Conservation (phyloP, 2,888 invertebrate genomes). For the Athalia circularis region DNA sequence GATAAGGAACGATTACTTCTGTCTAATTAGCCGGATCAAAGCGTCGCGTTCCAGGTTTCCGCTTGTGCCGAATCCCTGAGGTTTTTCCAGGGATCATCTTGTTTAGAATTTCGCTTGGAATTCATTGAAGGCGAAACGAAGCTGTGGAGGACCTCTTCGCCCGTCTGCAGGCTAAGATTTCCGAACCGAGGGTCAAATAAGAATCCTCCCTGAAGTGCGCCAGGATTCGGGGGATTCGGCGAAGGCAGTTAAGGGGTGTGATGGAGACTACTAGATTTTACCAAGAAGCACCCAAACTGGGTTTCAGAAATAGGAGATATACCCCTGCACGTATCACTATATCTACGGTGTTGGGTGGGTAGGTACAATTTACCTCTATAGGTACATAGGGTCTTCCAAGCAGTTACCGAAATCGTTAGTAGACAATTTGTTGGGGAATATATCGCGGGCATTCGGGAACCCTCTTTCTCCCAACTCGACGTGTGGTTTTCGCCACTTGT, state of each 20-base stretch:
- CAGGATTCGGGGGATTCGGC: conserved; percentile 12
- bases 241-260: conserved; percentile 24
- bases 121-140: conserved; percentile 25
- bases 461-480: too few relatives aligned
- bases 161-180: too few relatives aligned
- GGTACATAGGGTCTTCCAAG: too few relatives aligned
- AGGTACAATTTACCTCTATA: not conserved
- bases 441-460: too few relatives aligned
- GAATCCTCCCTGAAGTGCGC: not conserved
- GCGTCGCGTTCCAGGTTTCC: too few relatives aligned
- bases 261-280: not conserved
- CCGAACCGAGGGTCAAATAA: conserved; percentile 32
- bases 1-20: too few relatives aligned
- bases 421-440: too few relatives aligned
- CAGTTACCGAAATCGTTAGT: too few relatives aligned
- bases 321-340: not conserved
- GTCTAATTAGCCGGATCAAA: too few relatives aligned
- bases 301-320: not conserved
- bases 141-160: not conserved
- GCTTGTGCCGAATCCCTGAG: too few relatives aligned
- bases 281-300: conserved; percentile 25
- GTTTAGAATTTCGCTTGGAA: conserved; percentile 12
- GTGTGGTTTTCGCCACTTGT: too few relatives aligned
- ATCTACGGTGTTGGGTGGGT: not conserved
- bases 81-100: conserved; percentile 1